phyloP scores from a whole-genome alignment of 2,113 vertebrate genomes.

The Apaloderma vittatum region DNA sequence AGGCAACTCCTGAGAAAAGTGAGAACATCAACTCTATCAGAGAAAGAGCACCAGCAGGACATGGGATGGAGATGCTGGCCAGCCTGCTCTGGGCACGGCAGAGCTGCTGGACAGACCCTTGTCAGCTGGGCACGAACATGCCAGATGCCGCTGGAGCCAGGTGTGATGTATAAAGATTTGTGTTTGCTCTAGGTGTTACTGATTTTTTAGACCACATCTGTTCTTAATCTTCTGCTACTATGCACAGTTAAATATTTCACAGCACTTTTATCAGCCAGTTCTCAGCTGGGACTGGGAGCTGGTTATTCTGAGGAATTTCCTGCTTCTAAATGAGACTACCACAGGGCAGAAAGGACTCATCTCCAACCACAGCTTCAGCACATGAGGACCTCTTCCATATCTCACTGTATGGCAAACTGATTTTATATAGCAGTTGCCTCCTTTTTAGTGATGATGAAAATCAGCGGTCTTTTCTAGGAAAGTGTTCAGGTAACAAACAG shows the following conservation, averaged over 20 bases:
- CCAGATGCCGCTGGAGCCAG: background rate
- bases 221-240: constrained; percentile 48
- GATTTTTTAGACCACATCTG: constrained; percentile 55
- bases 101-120: background rate
- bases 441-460: background rate
- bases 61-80: background rate
- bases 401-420: background rate
- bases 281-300: constrained; percentile 21
- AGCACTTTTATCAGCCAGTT: constrained; percentile 45
- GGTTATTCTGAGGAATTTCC: constrained; percentile 64
- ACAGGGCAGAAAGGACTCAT: background rate
- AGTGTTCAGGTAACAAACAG: background rate
- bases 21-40: background rate
- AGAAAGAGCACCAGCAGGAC: background rate
- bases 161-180: background rate
- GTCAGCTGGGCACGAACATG: background rate
- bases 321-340: constrained; percentile 49
- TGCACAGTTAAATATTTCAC: constrained; percentile 36
- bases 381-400: background rate
- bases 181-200: background rate
- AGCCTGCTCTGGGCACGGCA: background rate
- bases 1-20: background rate
- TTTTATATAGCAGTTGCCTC: background rate
- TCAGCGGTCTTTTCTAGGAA: background rate
- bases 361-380: background rate